Conservation (phyloP, 2,797 vertebrate species). For the Dromococcyx pavoninus region DNA sequence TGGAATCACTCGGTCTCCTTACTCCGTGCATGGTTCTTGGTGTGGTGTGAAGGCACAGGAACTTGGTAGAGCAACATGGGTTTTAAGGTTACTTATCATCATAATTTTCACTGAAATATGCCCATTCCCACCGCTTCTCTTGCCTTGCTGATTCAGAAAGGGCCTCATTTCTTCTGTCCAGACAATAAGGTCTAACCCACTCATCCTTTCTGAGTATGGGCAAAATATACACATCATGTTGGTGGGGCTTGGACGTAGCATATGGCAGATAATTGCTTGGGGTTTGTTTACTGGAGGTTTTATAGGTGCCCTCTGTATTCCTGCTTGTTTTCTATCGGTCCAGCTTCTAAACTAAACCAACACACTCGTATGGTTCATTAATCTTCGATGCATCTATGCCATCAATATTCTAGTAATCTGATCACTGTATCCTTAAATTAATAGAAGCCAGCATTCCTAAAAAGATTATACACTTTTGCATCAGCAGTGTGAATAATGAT, state of each 20-base stretch:
- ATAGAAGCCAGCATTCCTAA: constrained; percentile 16
- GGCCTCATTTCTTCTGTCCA: not conserved
- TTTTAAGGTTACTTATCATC: not conserved
- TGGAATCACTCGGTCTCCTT: not conserved
- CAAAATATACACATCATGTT: not conserved
- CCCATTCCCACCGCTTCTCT: not conserved
- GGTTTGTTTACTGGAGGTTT: not conserved
- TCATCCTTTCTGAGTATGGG: not conserved
- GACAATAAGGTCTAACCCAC: not conserved
- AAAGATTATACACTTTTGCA: not conserved
- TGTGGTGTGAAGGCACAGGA: not conserved
- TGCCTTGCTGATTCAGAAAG: not conserved
- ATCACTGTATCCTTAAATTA: constrained; percentile 15
- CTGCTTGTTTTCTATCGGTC: not conserved
- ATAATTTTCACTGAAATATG: not conserved
- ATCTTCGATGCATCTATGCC: not conserved
- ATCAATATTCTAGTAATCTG: constrained; percentile 20
- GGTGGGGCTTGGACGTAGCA: not conserved
- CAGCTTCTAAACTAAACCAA: not conserved
- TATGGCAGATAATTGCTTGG: not conserved
- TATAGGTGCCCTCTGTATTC: not conserved
- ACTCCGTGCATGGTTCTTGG: not conserved
- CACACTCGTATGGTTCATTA: not conserved
- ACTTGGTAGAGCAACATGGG: not conserved
- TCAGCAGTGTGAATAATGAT: not conserved